Evolutionary conservation across 2,888 invertebrate genomes (phyloP).

Genomic region (Apamea anceps): DNA sequence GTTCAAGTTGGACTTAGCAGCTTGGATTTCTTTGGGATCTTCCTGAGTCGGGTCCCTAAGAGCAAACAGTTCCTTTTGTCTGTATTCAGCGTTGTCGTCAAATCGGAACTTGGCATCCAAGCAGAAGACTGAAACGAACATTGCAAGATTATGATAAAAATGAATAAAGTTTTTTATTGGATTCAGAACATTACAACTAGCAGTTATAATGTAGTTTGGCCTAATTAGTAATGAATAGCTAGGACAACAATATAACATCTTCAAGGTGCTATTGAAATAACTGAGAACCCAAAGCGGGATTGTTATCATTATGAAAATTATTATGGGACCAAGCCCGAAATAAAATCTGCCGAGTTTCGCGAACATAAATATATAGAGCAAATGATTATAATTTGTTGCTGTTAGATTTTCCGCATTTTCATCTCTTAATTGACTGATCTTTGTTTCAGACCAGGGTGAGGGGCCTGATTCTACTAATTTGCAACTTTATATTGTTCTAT

Average conservation of each 20-base stretch:
- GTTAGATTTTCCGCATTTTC: not conserved
- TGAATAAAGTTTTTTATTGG: too few relatives aligned
- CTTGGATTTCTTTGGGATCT: conserved; percentile 97
- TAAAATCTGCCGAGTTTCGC: not conserved
- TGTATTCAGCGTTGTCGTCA: conserved; percentile 98
- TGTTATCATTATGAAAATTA: not conserved
- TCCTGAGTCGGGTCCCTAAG: conserved; percentile 97
- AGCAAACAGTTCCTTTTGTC: conserved; percentile 96
- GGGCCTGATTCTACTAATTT: not conserved
- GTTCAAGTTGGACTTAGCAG: conserved; percentile 96
- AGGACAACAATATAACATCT: not conserved
- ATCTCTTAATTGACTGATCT: not conserved
- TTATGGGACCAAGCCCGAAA: not conserved
- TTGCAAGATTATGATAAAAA: not conserved
- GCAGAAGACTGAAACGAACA: conserved; percentile 93
- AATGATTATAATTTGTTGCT: not conserved
- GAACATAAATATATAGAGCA: not conserved
- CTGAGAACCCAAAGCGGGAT: not conserved
- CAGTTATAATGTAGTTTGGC: not conserved
- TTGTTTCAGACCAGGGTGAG: not conserved
- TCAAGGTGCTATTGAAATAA: not conserved
- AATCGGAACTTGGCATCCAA: conserved; percentile 98
- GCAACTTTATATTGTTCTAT: not conserved
- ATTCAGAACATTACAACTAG: not conserved
- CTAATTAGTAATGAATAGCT: not conserved